Base-by-base conservation (phyloP, 2,888 invertebrate genomes). In the Ephialtes manifestator region DNA sequence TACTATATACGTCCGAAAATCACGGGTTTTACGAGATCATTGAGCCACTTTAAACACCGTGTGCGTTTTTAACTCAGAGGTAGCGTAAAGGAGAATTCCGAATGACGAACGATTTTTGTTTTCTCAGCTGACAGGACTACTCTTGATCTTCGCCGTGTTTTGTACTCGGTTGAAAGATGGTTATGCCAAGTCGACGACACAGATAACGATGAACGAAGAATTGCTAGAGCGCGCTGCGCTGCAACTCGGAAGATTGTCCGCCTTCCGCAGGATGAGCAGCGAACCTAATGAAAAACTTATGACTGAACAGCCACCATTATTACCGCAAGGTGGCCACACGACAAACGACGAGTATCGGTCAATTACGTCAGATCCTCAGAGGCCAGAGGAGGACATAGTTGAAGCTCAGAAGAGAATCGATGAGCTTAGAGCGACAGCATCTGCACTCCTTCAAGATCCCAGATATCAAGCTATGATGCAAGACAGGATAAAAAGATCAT, bases 241-340 rank as follows among this genome's bases (percentile, higher is more conserved):
- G 28, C 93, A 93, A 70, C 87, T 94, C 71, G 90, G 92, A 8
- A 91, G 93, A 76, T 86, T 94, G n/a, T 88, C 91, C 10, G 82
- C 88, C 4, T 93, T 92, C 80, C 89, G 90, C 31, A 89, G 88
- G 55, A 72, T 86, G 18, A 63, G 68, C 5, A 63, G 68, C 5
- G 85, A 85, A 10, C 77, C 77, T 2, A 63, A 68, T n/a, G 18
- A 39, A 48, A 46, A 53, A 70, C 46, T 78, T 20, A 31, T 65
- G 13, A 78, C 78, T 70, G 53, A 86, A 31, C n/a, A 28, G 65
- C 81, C 46, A 63, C 71, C 24, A 24, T 2, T 2, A 2, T 24
- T 2, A 2, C 24, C 24, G 24, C 24, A 2, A 24, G 24, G 24
- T 24, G 24, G 24, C 24, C 24, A 24, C 24, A 24, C n/a, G n/a